These are phyloP conservation scores for Malacoraja senta DNA, from an alignment of 2,797 vertebrate species.

Conservation along the genomic window DNA sequence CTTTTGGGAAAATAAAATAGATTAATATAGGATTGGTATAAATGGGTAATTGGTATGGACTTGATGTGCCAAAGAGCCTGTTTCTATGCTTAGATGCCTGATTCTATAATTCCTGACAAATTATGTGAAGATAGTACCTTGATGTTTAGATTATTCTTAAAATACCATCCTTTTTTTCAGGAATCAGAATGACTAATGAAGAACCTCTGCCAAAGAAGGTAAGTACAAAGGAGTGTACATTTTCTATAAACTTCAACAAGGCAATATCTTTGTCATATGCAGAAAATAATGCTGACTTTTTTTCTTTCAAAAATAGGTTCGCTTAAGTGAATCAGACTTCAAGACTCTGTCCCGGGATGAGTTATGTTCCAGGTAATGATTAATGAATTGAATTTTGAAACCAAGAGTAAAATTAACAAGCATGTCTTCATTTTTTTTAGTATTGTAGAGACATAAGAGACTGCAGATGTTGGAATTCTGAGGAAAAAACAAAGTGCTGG, in stretches of 20 bases:
- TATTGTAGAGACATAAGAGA: too few relatives aligned
- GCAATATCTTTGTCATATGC: slow-evolving; percentile 30
- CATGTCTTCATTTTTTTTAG: not conserved
- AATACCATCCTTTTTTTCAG: slow-evolving; percentile 49
- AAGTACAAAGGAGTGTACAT: slow-evolving; percentile 42
- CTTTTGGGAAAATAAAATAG: too few relatives aligned
- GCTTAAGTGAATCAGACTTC: slow-evolving; percentile 95
- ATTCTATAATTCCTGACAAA: not conserved
- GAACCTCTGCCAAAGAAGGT: slow-evolving; percentile 99
- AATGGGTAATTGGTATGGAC: too few relatives aligned
- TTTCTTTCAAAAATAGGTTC: slow-evolving; percentile 67
- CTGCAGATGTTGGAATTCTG: too few relatives aligned
- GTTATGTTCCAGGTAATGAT: slow-evolving; percentile 78
- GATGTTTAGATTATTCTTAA: not conserved
- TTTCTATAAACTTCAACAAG: not conserved
- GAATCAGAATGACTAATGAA: slow-evolving; percentile 94
- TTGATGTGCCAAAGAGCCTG: too few relatives aligned
- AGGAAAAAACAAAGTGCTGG: too few relatives aligned
- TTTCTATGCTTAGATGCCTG: too few relatives aligned
- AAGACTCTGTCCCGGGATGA: slow-evolving; percentile 94
- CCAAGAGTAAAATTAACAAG: not conserved
- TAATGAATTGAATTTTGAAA: not conserved
- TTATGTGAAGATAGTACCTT: not conserved
- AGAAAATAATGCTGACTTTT: slow-evolving; percentile 20
- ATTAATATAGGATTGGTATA: too few relatives aligned